Evolutionary conservation across 2,113 vertebrate genomes (phyloP).

Genomic region (Pollachius pollachius): DNA sequence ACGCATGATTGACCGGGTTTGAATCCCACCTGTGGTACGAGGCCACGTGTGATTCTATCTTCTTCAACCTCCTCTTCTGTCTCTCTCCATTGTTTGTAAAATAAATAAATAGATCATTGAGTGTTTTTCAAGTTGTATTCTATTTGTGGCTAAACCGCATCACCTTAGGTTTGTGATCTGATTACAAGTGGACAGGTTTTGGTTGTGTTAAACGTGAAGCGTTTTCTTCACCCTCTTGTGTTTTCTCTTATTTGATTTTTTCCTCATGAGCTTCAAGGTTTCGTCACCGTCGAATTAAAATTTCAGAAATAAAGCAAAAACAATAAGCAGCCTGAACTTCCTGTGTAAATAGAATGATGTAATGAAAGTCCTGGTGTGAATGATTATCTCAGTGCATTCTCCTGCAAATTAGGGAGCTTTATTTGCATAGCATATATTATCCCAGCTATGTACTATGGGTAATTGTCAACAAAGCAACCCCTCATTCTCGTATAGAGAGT

Average conservation of each 20-base stretch:
- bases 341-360: background rate
- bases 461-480: constrained; percentile 32
- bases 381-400: too few relatives aligned
- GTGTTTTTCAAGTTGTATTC: too few relatives aligned
- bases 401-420: constrained; percentile 25
- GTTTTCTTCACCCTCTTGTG: background rate
- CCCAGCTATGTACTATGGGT: constrained; percentile 24
- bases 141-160: too few relatives aligned
- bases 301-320: background rate
- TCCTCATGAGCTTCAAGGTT: background rate
- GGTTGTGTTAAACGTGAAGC: background rate
- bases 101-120: too few relatives aligned
- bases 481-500: constrained; percentile 42
- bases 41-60: too few relatives aligned
- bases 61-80: too few relatives aligned
- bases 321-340: background rate
- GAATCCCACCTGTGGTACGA: too few relatives aligned
- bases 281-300: background rate
- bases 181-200: too few relatives aligned
- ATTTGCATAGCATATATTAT: constrained; percentile 33
- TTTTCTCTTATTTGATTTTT: background rate
- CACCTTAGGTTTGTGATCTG: too few relatives aligned
- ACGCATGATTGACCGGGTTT: too few relatives aligned
- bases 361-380: constrained; percentile 2
- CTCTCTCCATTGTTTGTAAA: too few relatives aligned